Conservation (phyloP, 1,140 invertebrate species). For the Amyelois transitella region DNA sequence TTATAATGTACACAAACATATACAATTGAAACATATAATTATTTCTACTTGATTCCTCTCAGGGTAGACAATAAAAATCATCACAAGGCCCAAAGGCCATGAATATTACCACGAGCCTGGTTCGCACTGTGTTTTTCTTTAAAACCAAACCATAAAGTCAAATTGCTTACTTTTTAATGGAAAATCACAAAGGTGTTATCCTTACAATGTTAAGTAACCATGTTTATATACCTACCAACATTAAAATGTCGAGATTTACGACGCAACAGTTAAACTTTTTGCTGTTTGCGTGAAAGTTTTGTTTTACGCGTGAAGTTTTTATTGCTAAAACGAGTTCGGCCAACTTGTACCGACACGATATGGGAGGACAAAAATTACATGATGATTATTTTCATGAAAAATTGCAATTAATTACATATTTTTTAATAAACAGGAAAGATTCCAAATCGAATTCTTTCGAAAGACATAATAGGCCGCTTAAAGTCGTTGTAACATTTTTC, state of each 20-base stretch:
- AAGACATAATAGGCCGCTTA: neutral
- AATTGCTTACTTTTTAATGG: too few relatives aligned
- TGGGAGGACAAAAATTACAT: neutral
- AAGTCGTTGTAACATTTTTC: too few relatives aligned
- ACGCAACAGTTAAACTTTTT: constrained; percentile 7
- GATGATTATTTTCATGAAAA: neutral
- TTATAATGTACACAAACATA: too few relatives aligned
- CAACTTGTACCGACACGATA: neutral
- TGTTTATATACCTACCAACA: neutral
- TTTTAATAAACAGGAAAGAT: neutral
- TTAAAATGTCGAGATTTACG: constrained; percentile 1
- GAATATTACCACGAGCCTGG: too few relatives aligned
- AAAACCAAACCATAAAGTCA: too few relatives aligned
- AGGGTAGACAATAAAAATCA: too few relatives aligned
- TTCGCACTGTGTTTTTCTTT: too few relatives aligned
- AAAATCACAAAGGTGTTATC: too few relatives aligned
- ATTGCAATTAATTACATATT: neutral
- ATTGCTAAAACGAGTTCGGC: neutral
- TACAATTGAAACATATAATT: too few relatives aligned
- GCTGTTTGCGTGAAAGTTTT: constrained; percentile 5
- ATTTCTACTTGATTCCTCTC: too few relatives aligned
- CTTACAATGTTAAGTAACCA: too few relatives aligned
- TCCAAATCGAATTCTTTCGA: neutral
- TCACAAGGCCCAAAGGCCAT: too few relatives aligned
- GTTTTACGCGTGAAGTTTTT: constrained; percentile 7